phyloP scores from a whole-genome alignment of 2,888 invertebrate species.

The Cantharis flavilabris region DNA sequence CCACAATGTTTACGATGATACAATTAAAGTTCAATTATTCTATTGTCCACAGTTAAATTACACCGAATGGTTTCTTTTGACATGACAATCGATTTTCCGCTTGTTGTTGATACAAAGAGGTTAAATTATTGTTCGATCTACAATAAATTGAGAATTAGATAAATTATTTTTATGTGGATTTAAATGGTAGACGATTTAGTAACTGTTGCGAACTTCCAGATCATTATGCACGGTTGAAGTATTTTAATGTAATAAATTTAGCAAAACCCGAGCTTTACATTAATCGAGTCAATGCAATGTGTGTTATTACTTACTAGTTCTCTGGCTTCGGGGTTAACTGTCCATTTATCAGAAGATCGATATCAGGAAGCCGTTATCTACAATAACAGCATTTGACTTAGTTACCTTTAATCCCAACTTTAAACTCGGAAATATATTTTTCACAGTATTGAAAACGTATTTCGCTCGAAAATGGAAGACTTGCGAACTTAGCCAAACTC shows the following conservation, averaged over 20 bases:
- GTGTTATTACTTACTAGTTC: constrained; percentile 7
- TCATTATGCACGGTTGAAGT: neutral
- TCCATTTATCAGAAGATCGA: constrained; percentile 12
- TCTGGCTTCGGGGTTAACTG: neutral
- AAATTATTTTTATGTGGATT: neutral
- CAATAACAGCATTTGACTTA: neutral
- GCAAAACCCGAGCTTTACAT: neutral
- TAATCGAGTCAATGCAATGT: constrained; percentile 1
- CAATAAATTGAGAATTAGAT: neutral
- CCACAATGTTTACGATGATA: neutral
- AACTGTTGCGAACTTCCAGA: neutral
- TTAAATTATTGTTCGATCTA: neutral
- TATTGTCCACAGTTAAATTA: neutral
- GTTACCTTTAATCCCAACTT: neutral
- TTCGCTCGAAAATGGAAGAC: neutral
- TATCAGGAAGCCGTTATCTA: constrained; percentile 1
- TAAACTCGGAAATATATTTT: neutral
- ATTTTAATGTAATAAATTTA: neutral
- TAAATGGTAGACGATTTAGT: neutral
- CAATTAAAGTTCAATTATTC: neutral
- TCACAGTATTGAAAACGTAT: neutral
- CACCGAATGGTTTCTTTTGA: neutral
- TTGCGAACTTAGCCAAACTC: neutral
- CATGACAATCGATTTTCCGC: neutral
- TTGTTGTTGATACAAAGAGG: neutral